Base-by-base conservation (phyloP, 2,113 vertebrate species). In the Odocoileus virginianus region DNA sequence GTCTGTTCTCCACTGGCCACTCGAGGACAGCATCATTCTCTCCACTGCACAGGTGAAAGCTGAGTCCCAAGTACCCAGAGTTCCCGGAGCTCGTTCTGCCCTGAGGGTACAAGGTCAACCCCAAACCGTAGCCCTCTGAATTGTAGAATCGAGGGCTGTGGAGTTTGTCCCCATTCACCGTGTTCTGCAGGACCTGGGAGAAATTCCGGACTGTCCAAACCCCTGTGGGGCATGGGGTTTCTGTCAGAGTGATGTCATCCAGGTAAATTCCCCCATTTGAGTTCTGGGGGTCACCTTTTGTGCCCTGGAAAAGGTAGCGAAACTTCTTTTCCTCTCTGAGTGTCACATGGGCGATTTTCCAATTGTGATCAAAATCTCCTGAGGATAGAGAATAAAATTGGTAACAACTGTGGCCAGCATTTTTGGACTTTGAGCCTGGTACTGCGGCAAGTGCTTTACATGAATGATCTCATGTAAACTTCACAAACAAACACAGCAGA, bases 321-420 rank as follows among this genome's bases (percentile, higher is more conserved):
- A 99, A 99, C 91, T 99, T 99, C 92, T 95, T 98, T 30, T 98
- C 98, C 7, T 99, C 98, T 0, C 98, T 98, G 95, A 99, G 96
- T 7, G 99, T 98, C 43, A 99, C 99, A 0, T 99, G 99, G 55
- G 98, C 99, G 55, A 99, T 99, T 98, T 99, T 99, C 99, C 99
- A 99, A 2, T 94, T 95, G 23, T 98, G 94, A 94, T 99, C 99
- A 2, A 28, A 76, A 89, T 99, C 99, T 43, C 98, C 99, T 99
- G 95, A 58, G 45, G 82, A 79, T n/a, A 97, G 89, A 96, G 9
- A 93, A 97, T n/a, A 97, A 92, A 10, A 13, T 23, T 43, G 25
- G 23, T 93, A 50, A 89, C 50, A n/a, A n/a, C 0, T 3, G 19
- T 13, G 54, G 21, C 12, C 43, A 54, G 36, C 21, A 64, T 13